These are phyloP conservation scores for Phocides pigmalion DNA, from an alignment of 1,140 invertebrate genomes.

Conservation along the genomic window DNA sequence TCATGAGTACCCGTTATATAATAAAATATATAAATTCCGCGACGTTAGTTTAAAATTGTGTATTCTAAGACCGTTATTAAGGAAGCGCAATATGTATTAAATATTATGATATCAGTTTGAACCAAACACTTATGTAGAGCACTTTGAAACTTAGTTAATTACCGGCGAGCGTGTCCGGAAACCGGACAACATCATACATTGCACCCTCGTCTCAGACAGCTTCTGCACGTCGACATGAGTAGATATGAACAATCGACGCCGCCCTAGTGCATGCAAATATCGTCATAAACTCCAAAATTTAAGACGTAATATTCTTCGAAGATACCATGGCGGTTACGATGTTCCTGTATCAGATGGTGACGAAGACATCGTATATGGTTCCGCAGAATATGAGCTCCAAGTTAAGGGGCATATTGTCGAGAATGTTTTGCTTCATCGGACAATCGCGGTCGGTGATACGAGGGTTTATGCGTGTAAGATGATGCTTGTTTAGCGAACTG, in stretches of 20 bases:
- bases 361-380: constrained; percentile 55
- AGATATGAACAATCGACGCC: constrained; percentile 31
- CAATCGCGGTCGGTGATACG: constrained; percentile 63
- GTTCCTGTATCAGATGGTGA: constrained; percentile 36
- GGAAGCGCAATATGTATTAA: constrained; percentile 9
- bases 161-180: constrained; percentile 70
- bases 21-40: too few species aligned
- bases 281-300: constrained; percentile 38
- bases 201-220: constrained; percentile 71
- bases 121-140: constrained; percentile 40
- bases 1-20: too few species aligned
- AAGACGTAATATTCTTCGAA: constrained; percentile 41
- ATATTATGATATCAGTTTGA: constrained; percentile 21
- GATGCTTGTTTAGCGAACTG: constrained; percentile 79
- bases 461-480: constrained; percentile 81
- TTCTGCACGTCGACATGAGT: constrained; percentile 48
- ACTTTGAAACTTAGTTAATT: constrained; percentile 73
- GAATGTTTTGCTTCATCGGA: constrained; percentile 53
- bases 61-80: constrained; percentile 1
- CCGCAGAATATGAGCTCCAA: constrained; percentile 64
- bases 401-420: constrained; percentile 63
- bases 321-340: constrained; percentile 35
- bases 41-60: neutral
- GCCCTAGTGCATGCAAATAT: constrained; percentile 38
- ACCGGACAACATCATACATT: constrained; percentile 77